Evolutionary conservation across 2,888 invertebrate species (phyloP), one percentile per base, ranked within the genome.

Genomic region (Nycteola revayana): DNA sequence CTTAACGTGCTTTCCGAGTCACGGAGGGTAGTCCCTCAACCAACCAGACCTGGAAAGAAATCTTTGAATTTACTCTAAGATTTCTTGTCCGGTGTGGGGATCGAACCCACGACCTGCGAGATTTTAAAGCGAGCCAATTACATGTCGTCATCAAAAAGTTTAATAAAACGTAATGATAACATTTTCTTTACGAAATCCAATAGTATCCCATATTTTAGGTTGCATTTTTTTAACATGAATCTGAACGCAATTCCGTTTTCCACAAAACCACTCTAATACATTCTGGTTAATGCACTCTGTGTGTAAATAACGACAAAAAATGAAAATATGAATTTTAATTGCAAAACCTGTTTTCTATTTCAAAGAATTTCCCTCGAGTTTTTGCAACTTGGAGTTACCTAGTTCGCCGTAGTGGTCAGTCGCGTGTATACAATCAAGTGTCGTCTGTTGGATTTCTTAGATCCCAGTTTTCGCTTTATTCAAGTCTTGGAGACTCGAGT

Each of bases 371-470:
- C 22, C 28, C 34, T 38, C 34, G 24, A 37, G 28, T 46, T 47
- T n/a, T 31, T 47, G 21, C 37, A 41, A 37, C 42, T 42, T 34
- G 33, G 42, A 34, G 46, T 38, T 40, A 33, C 34, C 33, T 45
- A 49, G 55, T 51, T 58, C 55, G 48, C 54, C 50, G 51, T 46
- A 52, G 49, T 52, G 64, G 56, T 60, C 63, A 65, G 54, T 60
- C 61, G 60, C 49, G 67, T 61, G 65, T 60, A 58, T 42, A 59
- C 57, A 56, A 60, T 69, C 67, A 65, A 72, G 69, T 53, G 48
- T 57, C 59, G 62, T 65, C 57, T 55, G 47, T 42, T 49, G 50
- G 54, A 48, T 56, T 54, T 49, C 49, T 55, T 53, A 57, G 49
- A 57, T 57, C 44, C 60, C 57, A 54, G 55, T 62, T 58, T 60